Base-by-base conservation (phyloP, 2,888 invertebrate species). In the Nipponacmea schrenckii region DNA sequence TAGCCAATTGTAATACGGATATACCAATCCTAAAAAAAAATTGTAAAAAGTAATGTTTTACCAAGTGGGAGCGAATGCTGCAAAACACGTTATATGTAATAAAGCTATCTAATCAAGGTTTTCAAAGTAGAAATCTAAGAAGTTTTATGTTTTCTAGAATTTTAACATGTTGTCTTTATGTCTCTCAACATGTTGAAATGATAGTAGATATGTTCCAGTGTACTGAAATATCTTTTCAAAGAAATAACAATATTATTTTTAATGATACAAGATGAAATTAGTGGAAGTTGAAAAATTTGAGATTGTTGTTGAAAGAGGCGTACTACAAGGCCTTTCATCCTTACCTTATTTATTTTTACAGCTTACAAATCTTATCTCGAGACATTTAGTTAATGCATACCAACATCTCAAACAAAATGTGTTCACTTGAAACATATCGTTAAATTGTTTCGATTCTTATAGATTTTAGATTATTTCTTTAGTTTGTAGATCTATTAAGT, bases 161-260 rank as follows among this genome's bases (percentile, higher is more conserved):
- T 56, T 10, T 24, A 24, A 24, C 56, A 24, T 56, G 56, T 56
- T 56, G 56, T 56, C 56, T 56, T 20, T 56, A 24, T 56, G 56
- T 56, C 56, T 24, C 20, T 56, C 56, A 56, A 14, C 56, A 56
- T 24, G 20, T 56, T 56, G 24, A 10, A 56, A 24, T 24, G 24
- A 20, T 56, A 56, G 24, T 24, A 56, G 56, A 56, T 56, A 56
- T 10, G 24, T 24, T 56, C 20, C 24, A 12, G 20, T 56, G 56
- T 56, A 56, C 56, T 56, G 56, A 56, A 56, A 56, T 56, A 56
- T 56, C 56, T 56, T 24, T 56, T 56, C 56, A 56, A 56, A 56
- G 56, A 56, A 56, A 56, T 56, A 56, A 56, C 56, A 56, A 56
- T 56, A 56, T 56, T 56, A 56, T 56, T 56, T 56, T 56, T 8